Base-by-base conservation (phyloP, 2,888 invertebrate genomes). In the Trissonchulus sp. region DNA sequence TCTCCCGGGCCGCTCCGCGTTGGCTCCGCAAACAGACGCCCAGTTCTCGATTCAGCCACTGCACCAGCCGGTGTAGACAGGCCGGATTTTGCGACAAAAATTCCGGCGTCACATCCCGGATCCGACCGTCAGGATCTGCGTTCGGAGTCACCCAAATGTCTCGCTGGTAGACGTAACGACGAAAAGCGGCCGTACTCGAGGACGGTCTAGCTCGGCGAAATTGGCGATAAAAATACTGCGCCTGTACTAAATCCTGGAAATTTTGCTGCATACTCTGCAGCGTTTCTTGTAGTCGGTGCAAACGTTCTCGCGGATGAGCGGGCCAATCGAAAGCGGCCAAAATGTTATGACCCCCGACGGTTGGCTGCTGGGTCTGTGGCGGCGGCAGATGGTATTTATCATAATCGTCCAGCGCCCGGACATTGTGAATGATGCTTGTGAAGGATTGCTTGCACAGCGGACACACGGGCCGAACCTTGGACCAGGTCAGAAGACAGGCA, bases 391-490 rank as follows among this genome's bases (percentile, higher is more conserved):
- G 34, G 71, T 31, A 69, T 23, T 48, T 48, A 34, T 69, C 71
- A 34, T 69, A 69, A 35, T 69, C 71, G 8, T 31, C n/a, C 36
- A 72, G 28, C 2, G 72, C 28, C 3, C 68, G 33, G 37, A 75
- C 48, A 89, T 93, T 94, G 86, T 95, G 93, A 77, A 95, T 92
- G 76, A 96, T 96, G 3, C 92, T 91, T 81, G 90, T 91, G 85
- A 96, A 96, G 1, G 90, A 89, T 84, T 93, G 92, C 84, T 97
- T 96, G 86, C 97, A 97, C 0, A 97, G 87, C 0, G 97, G 97
- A 85, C 95, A 95, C 83, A 92, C 94, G 0, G 94, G 90, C 34
- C n/a, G n/a, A 69, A 69, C 28, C 88, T 93, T 94, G 75, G 94
- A 94, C 96, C 96, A 97, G 83, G 93, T 92, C 77, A 93, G 86